Percentiles rank a stretch among this genome's conserved stretches.
Evolutionary conservation across 2,113 vertebrate genomes (phyloP).

Genomic region (Limanda limanda): DNA sequence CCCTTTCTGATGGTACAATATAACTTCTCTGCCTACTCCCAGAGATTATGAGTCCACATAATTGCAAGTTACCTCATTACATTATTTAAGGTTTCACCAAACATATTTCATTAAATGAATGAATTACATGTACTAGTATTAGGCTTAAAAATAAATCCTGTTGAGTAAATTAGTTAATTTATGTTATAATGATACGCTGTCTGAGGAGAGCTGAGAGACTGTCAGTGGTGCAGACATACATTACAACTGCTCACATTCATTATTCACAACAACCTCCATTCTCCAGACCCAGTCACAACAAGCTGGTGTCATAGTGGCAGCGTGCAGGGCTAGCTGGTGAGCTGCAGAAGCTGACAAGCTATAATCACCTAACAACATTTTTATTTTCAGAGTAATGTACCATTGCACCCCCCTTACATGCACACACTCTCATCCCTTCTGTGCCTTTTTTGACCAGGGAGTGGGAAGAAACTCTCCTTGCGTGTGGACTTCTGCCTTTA

Average conservation of each 20-base stretch:
- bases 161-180: neutral
- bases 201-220: neutral
- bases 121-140: neutral
- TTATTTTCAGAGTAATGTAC: no score
- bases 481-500: no score
- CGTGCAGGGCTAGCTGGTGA: no score
- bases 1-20: neutral
- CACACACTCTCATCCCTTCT: no score
- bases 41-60: conserved; percentile 5
- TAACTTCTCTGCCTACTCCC: neutral
- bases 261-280: conserved; percentile 8
- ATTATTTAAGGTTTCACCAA: conserved; percentile 15
- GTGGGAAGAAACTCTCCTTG: no score
- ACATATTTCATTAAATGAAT: conserved; percentile 15
- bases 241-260: conserved; percentile 13
- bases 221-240: neutral
- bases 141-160: neutral
- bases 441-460: no score
- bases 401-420: no score
- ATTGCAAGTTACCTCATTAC: conserved; percentile 11
- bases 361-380: no score
- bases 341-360: no score
- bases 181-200: neutral
- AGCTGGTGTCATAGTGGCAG: no score
- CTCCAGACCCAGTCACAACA: neutral